A percentile compares a stretch with the other conserved stretches of the same genome.
phyloP scores from a whole-genome alignment of 1,140 invertebrate genomes.

The Maconellicoccus hirsutus region DNA sequence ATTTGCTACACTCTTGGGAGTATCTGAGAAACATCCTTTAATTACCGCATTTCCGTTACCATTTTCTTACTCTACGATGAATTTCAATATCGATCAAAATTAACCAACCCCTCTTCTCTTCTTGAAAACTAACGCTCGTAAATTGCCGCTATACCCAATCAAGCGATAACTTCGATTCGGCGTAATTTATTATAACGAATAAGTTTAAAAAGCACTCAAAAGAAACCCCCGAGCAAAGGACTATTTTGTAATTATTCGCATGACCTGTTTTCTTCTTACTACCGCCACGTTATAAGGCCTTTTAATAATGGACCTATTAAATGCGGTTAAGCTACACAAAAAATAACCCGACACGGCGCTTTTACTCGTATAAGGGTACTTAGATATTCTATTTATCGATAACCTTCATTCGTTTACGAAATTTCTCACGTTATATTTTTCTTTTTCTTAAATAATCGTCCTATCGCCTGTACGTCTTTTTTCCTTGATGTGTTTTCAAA shows the following conservation, averaged over 20 bases:
- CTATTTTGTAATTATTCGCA: slow-evolving; percentile 4
- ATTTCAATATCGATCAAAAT: slow-evolving; percentile 8
- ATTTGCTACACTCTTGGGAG: too few relatives aligned
- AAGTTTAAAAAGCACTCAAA: not conserved
- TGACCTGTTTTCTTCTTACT: slow-evolving; percentile 8
- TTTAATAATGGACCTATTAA: slow-evolving; percentile 9
- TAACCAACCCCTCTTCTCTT: not conserved
- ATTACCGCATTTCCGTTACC: not conserved
- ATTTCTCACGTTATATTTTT: too few relatives aligned
- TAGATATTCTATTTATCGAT: not conserved
- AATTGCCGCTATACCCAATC: slow-evolving; percentile 2
- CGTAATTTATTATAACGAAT: slow-evolving; percentile 5
- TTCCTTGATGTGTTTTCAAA: too few relatives aligned
- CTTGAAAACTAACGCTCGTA: not conserved
- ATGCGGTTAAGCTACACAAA: not conserved
- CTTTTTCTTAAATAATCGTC: too few relatives aligned
- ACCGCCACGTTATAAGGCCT: not conserved
- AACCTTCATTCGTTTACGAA: too few relatives aligned
- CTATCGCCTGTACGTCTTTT: too few relatives aligned
- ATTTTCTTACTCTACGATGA: not conserved
- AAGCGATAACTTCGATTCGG: not conserved
- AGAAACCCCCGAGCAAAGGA: not conserved
- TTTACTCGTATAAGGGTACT: not conserved
- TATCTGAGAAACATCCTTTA: not conserved
- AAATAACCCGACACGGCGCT: not conserved